These are phyloP conservation scores for Centropristis striata DNA, from an alignment of 2,113 vertebrate species.

Conservation along the genomic window DNA sequence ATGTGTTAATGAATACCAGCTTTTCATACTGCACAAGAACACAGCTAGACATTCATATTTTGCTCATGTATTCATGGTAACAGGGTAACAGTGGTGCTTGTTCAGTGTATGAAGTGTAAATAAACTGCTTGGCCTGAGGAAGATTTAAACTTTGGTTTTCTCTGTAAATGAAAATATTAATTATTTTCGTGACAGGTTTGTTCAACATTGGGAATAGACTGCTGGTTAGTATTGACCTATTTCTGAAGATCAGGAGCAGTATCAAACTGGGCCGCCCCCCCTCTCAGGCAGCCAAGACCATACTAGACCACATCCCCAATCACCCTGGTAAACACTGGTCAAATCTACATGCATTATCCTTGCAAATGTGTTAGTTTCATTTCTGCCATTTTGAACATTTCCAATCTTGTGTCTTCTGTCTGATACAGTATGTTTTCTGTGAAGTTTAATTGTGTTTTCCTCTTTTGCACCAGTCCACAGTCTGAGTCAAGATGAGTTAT, in stretches of 20 bases:
- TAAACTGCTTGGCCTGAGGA: background rate
- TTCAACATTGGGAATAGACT: slow-evolving; percentile 97
- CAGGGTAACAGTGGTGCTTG: background rate
- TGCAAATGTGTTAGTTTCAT: background rate
- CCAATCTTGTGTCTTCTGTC: background rate
- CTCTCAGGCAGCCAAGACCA: slow-evolving; percentile 80
- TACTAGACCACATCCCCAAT: slow-evolving; percentile 89
- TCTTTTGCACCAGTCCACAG: slow-evolving; percentile 84
- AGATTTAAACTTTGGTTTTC: background rate
- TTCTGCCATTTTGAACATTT: background rate
- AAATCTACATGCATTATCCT: background rate
- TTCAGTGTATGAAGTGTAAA: background rate
- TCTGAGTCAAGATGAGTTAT: slow-evolving; percentile 85
- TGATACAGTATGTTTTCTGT: background rate
- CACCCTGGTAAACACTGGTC: slow-evolving; percentile 88
- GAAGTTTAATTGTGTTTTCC: background rate
- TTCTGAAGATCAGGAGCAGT: slow-evolving; percentile 92
- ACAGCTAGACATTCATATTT: background rate
- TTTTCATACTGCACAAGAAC: background rate
- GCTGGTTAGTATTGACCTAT: slow-evolving; percentile 94
- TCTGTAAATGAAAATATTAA: background rate
- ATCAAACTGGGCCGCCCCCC: slow-evolving; percentile 93
- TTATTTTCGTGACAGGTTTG: slow-evolving; percentile 86
- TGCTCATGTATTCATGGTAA: slow-evolving; percentile 7
- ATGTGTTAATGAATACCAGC: background rate